A percentile compares a stretch with the other conserved stretches of the same genome.
These are phyloP conservation scores for Dicentrarchus labrax DNA, from an alignment of 2,113 vertebrate genomes.

Conservation along the genomic window DNA sequence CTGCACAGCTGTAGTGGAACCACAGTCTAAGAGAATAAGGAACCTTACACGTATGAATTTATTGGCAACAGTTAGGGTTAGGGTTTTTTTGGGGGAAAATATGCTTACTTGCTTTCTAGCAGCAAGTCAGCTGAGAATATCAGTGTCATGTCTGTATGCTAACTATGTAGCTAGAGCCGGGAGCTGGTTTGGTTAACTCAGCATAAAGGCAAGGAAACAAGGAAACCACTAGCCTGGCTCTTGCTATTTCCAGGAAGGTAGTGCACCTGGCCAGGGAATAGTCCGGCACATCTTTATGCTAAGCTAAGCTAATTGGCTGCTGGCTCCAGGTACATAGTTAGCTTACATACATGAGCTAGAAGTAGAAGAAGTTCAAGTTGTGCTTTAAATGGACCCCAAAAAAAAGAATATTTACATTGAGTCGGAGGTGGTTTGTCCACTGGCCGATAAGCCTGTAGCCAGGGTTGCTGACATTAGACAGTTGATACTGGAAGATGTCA, in stretches of 20 bases:
- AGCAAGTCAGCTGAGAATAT: not conserved
- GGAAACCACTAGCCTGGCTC: not conserved
- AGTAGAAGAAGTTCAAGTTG: not conserved
- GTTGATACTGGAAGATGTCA: conserved; percentile 95
- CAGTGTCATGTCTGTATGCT: not conserved
- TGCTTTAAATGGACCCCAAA: not conserved
- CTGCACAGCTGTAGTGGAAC: not conserved
- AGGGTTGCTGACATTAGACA: conserved; percentile 85
- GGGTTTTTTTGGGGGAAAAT: not conserved
- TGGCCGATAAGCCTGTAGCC: conserved; percentile 89
- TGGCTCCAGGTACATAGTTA: not conserved
- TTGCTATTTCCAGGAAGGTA: not conserved
- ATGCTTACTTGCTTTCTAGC: not conserved
- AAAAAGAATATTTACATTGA: conserved; percentile 84
- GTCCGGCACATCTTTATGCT: not conserved
- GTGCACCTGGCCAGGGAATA: not conserved
- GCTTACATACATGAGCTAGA: not conserved
- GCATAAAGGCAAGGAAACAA: not conserved
- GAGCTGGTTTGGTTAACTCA: not conserved
- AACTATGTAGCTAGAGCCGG: not conserved
- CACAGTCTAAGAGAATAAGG: not conserved
- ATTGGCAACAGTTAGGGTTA: not conserved
- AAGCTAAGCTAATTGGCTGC: not conserved
- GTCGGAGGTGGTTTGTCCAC: conserved; percentile 89
- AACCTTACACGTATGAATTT: not conserved